Conservation (phyloP, 2,888 invertebrate species). For the Phoenoteleia sp. region DNA sequence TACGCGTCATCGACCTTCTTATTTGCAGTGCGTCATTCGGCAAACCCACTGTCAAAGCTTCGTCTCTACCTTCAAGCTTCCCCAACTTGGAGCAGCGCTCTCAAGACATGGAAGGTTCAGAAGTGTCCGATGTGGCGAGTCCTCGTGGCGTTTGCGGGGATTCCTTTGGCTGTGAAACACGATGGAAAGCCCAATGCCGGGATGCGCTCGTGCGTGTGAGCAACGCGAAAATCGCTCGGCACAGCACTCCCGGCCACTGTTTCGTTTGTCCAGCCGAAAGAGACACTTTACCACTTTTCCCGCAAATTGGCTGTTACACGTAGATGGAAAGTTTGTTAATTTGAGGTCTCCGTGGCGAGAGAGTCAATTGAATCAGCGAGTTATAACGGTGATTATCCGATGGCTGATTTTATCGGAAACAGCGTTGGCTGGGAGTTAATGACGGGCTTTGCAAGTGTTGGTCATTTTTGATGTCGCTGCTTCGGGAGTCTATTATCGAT, state of each 20-base stretch:
- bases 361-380: constrained; percentile 26
- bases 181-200: constrained; percentile 25
- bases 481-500: not conserved
- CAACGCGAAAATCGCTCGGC: constrained; percentile 14
- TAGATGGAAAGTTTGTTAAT: constrained; percentile 43
- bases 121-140: not conserved
- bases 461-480: not conserved
- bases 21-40: constrained; percentile 27
- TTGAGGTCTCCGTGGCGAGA: constrained; percentile 29
- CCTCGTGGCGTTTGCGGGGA: not conserved
- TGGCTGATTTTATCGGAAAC: not conserved
- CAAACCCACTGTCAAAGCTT: constrained; percentile 27
- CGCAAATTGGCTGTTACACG: constrained; percentile 39
- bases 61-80: not conserved
- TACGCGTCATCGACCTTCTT: constrained; percentile 57
- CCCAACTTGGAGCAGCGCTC: not conserved
- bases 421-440: not conserved
- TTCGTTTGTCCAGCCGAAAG: not conserved
- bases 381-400: constrained; percentile 9
- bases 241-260: not conserved
- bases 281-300: constrained; percentile 8
- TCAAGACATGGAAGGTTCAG: no score
- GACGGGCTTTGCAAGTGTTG: not conserved
- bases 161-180: constrained; percentile 17
- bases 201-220: constrained; percentile 43